phyloP scores from a whole-genome alignment of 2,113 vertebrate genomes.

The Catharus fuscescens region DNA sequence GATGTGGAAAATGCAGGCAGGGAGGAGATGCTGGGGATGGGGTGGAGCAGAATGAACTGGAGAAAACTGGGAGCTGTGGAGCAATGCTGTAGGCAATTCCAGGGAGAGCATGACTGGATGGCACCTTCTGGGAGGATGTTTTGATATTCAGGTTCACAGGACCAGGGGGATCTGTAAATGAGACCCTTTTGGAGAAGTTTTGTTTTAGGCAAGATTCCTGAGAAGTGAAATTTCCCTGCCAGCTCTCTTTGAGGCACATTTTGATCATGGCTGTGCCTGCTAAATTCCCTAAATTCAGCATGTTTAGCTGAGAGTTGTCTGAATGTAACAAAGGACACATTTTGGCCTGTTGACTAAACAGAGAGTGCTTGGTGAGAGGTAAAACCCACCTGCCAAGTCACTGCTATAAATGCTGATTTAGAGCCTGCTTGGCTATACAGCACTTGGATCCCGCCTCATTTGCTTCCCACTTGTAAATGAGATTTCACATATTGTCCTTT shows the following conservation, averaged over 20 bases:
- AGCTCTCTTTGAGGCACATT: not conserved
- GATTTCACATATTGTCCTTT: slow-evolving; percentile 53
- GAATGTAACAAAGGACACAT: not conserved
- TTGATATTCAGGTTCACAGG: not conserved
- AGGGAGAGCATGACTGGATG: fast-evolving
- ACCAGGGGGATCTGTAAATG: not conserved
- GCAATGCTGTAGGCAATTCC: not conserved
- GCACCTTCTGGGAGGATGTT: not conserved
- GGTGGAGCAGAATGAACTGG: not conserved
- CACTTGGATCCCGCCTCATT: slow-evolving; percentile 56
- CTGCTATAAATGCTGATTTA: slow-evolving; percentile 46
- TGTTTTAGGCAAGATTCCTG: not conserved
- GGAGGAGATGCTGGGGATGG: not conserved
- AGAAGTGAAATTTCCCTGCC: not conserved
- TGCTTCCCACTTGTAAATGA: slow-evolving; percentile 49
- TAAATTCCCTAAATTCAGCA: not conserved
- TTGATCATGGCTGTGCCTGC: not conserved
- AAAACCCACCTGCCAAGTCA: not conserved
- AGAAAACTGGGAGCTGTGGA: not conserved
- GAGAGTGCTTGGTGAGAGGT: not conserved
- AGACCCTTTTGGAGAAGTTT: not conserved
- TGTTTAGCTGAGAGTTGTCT: not conserved
- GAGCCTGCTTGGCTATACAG: not conserved
- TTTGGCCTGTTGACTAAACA: slow-evolving; percentile 6
- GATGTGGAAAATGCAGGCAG: not conserved